Evolutionary conservation across 2,888 invertebrate species (phyloP), one percentile per base, ranked within the genome.

Genomic region (Emmelina monodactyla): DNA sequence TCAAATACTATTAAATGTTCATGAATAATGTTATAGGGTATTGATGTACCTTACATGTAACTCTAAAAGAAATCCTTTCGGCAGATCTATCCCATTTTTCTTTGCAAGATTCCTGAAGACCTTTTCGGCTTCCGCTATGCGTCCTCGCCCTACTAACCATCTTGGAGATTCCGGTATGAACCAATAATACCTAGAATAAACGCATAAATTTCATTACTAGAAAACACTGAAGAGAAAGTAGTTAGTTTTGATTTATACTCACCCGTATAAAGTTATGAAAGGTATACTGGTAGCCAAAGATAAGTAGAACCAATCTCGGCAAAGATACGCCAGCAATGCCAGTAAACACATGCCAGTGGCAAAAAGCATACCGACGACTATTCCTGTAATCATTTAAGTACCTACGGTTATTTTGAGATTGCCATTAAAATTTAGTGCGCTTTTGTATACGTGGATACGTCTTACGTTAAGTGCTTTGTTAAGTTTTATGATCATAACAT

Each of bases 91-190:
- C 9, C 83, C 83, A 47, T 88, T 88, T 45, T 78, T 78, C 45
- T 62, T 82, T 1, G 86, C 88, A 49, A 87, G 83, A 41, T 81
- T 80, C 40, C 83, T 81, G 2, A 87, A 67, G 4, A 87, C 85
- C 33, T 79, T 82, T 48, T 85, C 85, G 0, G 88, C 88, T 45
- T 88, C 86, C 34, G 84, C 84, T 44, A 86, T 81, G 30, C 85
- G 72, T 14, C 86, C 85, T 48, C 85, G 82, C 14, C 86, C 83
- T 4, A 87, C 83, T 13, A 87, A 63, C 88, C 88, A 88, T 41
- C 88, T 67, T 2, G 88, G 87, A 31, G 88, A 88, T 55, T 88
- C 88, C 6, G 88, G 88, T 43, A 88, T 82, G 28, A 88, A 70
- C 85, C 87, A 86, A 53, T 83, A 85, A 45, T 82, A 85, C 42